These are phyloP conservation scores for Cheilosia grossa DNA, from an alignment of 2,888 invertebrate species.

Conservation along the genomic window DNA sequence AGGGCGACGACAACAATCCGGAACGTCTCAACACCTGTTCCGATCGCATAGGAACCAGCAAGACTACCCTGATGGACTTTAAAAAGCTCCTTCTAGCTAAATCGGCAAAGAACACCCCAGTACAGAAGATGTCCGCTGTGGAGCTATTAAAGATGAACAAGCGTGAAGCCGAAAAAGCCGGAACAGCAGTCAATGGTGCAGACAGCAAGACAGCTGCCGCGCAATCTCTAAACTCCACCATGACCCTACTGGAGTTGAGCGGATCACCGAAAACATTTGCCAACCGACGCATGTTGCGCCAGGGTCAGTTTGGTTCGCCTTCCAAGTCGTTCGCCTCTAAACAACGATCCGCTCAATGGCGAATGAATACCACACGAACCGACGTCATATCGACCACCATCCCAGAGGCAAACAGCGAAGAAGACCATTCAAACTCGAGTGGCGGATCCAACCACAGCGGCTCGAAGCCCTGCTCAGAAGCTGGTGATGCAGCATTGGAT, in stretches of 20 bases:
- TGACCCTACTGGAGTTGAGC: conserved; percentile 88
- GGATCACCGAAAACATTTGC: conserved; percentile 89
- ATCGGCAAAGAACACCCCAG: conserved; percentile 86
- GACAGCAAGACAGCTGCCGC: conserved; percentile 41
- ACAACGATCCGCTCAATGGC: conserved; percentile 84
- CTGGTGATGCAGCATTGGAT: conserved; percentile 65
- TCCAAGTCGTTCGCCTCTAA: conserved; percentile 85
- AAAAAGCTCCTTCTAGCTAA: conserved; percentile 91
- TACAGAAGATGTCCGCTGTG: conserved; percentile 89
- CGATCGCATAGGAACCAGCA: conserved; percentile 87
- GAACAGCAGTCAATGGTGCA: conserved; percentile 12
- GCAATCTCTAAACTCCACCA: conserved; percentile 82
- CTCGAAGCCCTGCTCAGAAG: conserved; percentile 84
- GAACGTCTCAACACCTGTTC: conserved; percentile 85
- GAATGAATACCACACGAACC: conserved; percentile 87
- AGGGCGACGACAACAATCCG: conserved; percentile 79
- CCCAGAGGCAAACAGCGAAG: conserved; percentile 91
- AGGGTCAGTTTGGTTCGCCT: conserved; percentile 84
- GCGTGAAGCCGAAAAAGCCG: conserved; percentile 81
- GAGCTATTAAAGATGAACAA: conserved; percentile 88
- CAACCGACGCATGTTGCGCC: conserved; percentile 85
- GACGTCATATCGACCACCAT: conserved; percentile 94
- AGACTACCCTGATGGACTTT: conserved; percentile 93
- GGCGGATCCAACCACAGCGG: conserved; percentile 84
- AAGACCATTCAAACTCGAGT: conserved; percentile 88